Conservation (phyloP, 2,888 invertebrate genomes). For the Metopia argyrocephala region DNA sequence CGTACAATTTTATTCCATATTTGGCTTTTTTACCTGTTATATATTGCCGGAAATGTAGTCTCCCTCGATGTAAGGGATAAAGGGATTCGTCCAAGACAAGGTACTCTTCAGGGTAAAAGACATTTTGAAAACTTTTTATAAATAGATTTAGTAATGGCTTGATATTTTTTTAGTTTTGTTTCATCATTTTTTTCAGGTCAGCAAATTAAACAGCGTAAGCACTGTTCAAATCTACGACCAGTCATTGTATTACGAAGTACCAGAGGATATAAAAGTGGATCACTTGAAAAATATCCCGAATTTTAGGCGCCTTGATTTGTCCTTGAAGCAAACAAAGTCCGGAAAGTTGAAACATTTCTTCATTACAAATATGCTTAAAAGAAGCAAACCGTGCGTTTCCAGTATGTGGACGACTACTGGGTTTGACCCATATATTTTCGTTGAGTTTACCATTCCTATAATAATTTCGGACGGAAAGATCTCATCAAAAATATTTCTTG, state of each 20-base stretch:
- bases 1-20: background rate
- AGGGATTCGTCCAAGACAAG: conserved; percentile 40
- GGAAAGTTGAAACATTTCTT: conserved; percentile 29
- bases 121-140: conserved; percentile 34
- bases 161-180: conserved; percentile 29
- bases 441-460: conserved; percentile 14
- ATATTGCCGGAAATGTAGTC: conserved; percentile 34
- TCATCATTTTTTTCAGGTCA: conserved; percentile 23
- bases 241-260: conserved; percentile 32
- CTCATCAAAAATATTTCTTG: conserved; percentile 4
- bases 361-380: conserved; percentile 21
- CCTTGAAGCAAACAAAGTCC: conserved; percentile 23
- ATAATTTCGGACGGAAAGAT: conserved; percentile 23
- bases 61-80: conserved; percentile 30
- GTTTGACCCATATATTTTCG: conserved; percentile 1
- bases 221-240: conserved; percentile 27
- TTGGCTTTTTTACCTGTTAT: conserved; percentile 26
- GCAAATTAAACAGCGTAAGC: conserved; percentile 27
- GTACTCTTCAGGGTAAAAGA: conserved; percentile 15
- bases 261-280: conserved; percentile 27
- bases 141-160: conserved; percentile 1
- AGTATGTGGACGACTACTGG: conserved; percentile 13
- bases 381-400: background rate
- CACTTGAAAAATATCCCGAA: conserved; percentile 29
- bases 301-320: conserved; percentile 19